Base-by-base conservation (phyloP, 2,797 vertebrate species). In the Podargus strigoides region DNA sequence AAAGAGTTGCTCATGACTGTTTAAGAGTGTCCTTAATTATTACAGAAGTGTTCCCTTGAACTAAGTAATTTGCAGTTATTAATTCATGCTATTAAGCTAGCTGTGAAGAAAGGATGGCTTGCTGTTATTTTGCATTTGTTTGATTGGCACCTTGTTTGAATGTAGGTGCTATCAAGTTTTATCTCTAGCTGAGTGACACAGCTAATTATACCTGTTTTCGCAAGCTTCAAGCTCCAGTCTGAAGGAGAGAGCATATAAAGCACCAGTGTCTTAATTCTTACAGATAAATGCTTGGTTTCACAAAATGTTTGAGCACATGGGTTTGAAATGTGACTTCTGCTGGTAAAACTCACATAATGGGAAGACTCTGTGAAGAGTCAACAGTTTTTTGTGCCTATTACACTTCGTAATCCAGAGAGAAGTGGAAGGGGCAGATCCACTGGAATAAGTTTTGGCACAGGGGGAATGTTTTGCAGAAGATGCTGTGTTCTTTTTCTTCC, bases 141-240 rank as follows among this genome's bases (percentile, higher is more conserved):
- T 94, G 87, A 94, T 62, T 87, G 85, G 39, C 77, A 95, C 39
- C 67, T 79, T 89, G 46, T 87, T 74, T 82, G 63, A 91, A 86
- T 32, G 52, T 58, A 82, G 49, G 80, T 84, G 93, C 93, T 91
- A 79, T 79, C 74, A 70, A 73, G 67, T 88, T 94, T 96, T 91
- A 86, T 89, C 83, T 70, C 41, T 32, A 80, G 74, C 37, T 89
- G 70, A 90, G 89, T 79, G 87, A 76, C 80, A 90, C 46, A 69
- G 73, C 34, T 96, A 85, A 94, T 94, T 90, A 88, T 79, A 93
- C 67, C 80, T 85, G 49, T 87, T 96, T 88, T 79, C 90, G 87
- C 46, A 89, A 87, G 68, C 88, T 12, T 67, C 18, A 23, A 64
- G 75, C 36, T 90, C 63, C 49, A 79, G 24, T 72, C 60, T 78